Evolutionary conservation across 2,113 vertebrate species (phyloP).

Genomic region (Eolophus roseicapilla): DNA sequence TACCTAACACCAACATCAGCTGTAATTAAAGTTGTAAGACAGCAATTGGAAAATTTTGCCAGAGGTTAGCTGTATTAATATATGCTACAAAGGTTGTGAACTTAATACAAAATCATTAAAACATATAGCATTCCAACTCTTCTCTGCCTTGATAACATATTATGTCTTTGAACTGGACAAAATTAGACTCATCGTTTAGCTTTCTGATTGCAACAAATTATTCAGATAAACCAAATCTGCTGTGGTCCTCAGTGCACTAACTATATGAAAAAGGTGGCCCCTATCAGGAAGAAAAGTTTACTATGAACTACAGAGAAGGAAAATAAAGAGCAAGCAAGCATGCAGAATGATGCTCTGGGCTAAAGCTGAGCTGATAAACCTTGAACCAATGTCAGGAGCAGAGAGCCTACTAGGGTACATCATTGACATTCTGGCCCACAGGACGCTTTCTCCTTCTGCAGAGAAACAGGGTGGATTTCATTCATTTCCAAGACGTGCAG

Average conservation of each 20-base stretch:
- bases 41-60: slow-evolving; percentile 28
- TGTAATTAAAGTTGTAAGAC: not conserved
- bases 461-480: not conserved
- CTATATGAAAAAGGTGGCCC: not conserved
- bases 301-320: not conserved
- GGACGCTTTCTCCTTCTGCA: not conserved
- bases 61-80: not conserved
- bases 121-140: not conserved
- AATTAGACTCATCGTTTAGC: not conserved
- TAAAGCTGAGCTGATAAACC: not conserved
- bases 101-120: not conserved
- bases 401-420: not conserved
- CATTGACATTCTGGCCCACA: not conserved
- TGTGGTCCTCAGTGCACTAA: not conserved
- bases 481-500: not conserved
- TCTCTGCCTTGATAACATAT: not conserved
- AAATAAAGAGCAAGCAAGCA: not conserved
- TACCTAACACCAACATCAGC: not conserved
- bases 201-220: not conserved
- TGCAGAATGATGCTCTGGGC: not conserved
- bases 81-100: not conserved
- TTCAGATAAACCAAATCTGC: not conserved
- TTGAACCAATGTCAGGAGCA: not conserved
- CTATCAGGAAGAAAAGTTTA: not conserved
- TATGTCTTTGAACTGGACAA: not conserved